phyloP scores from a whole-genome alignment of 2,797 vertebrate genomes.

The Anguilla obscura region DNA sequence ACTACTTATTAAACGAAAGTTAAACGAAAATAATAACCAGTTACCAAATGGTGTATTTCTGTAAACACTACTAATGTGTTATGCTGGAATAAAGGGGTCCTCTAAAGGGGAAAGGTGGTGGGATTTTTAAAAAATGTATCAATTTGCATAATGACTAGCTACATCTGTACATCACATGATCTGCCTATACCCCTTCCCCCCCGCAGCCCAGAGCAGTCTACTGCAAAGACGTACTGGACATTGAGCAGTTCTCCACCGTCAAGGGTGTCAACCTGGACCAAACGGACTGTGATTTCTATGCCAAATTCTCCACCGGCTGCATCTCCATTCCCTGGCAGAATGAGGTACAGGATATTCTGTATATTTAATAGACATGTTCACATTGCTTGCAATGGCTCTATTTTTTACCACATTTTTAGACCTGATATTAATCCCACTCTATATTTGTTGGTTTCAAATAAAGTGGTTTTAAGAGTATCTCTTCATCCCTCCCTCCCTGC shows the following conservation, averaged over 20 bases:
- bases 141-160: too few species aligned
- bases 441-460: neutral
- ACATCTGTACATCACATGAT: neutral
- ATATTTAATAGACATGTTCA: neutral
- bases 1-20: too few species aligned
- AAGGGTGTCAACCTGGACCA: conserved; percentile 76
- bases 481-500: neutral
- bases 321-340: conserved; percentile 80
- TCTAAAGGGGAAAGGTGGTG: too few species aligned
- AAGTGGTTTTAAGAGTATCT: neutral
- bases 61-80: too few species aligned
- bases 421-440: neutral
- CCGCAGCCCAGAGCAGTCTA: conserved; percentile 79
- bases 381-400: neutral
- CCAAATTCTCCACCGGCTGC: conserved; percentile 75
- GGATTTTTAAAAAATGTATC: too few species aligned
- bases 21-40: too few species aligned
- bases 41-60: too few species aligned
- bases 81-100: too few species aligned
- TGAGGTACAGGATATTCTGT: conserved; percentile 65
- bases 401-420: neutral
- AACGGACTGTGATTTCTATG: conserved; percentile 72
- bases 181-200: neutral
- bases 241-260: conserved; percentile 80
- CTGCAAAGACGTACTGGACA: conserved; percentile 83